Percentiles rank a stretch among this genome's conserved stretches.
These are phyloP conservation scores for Trachelus troglodyta DNA, from an alignment of 2,888 invertebrate species.

Conservation along the genomic window DNA sequence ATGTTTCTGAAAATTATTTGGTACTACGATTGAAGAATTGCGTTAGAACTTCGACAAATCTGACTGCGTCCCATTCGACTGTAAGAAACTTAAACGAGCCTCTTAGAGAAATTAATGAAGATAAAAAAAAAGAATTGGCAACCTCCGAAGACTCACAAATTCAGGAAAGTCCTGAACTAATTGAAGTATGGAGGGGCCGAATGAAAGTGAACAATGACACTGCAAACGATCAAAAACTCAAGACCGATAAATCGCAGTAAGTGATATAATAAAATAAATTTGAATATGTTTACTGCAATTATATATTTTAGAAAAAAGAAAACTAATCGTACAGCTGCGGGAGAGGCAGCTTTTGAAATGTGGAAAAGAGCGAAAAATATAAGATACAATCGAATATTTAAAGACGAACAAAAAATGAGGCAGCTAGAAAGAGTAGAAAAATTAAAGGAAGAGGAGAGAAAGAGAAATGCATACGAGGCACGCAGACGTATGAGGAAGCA, in stretches of 20 bases:
- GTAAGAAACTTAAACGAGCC: no score
- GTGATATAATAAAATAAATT: no score
- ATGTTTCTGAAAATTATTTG: background rate
- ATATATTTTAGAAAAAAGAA: no score
- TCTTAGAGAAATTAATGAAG: no score
- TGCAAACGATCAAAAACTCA: no score
- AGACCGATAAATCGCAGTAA: no score
- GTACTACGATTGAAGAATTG: background rate
- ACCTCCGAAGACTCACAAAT: no score
- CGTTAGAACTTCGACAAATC: background rate
- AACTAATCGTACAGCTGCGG: slow-evolving; percentile 5
- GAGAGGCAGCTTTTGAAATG: slow-evolving; percentile 33
- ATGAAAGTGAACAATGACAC: no score
- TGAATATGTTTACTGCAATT: no score
- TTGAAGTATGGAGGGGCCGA: no score
- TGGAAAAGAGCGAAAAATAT: slow-evolving; percentile 39
- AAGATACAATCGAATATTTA: slow-evolving; percentile 25
- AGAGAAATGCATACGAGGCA: slow-evolving; percentile 28
- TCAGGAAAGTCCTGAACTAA: no score
- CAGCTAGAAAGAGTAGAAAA: slow-evolving; percentile 23
- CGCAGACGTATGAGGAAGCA: slow-evolving; percentile 13
- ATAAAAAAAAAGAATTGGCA: no score
- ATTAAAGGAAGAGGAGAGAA: slow-evolving; percentile 27
- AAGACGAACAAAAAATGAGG: slow-evolving; percentile 26
- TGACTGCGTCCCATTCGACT: background rate